A percentile compares a stretch with the other conserved stretches of the same genome.
Conservation (phyloP, 2,113 vertebrate genomes). For the Ellobius talpinus region DNA sequence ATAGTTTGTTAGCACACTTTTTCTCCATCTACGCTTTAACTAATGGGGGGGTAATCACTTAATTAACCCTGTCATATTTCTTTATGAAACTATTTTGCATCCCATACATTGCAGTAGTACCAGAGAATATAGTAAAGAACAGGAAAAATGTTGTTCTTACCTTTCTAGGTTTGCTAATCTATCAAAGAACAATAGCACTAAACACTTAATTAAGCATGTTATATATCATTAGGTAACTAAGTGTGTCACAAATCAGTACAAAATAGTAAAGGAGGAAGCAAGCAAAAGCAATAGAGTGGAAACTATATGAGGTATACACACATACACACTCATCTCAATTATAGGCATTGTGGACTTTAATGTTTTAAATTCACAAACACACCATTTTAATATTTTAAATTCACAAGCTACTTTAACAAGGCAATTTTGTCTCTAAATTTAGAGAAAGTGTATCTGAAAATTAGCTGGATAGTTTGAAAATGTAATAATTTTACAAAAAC, state of each 20-base stretch:
- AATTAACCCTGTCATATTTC: neutral
- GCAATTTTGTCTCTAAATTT: neutral
- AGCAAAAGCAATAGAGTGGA: neutral
- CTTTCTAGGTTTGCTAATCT: constrained; percentile 70
- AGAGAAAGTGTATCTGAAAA: neutral
- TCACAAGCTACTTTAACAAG: neutral
- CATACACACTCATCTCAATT: neutral
- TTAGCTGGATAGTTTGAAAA: neutral
- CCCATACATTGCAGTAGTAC: neutral
- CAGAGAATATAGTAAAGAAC: neutral
- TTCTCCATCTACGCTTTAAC: neutral
- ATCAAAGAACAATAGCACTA: constrained; percentile 49
- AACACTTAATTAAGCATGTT: constrained; percentile 60
- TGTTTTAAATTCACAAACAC: neutral
- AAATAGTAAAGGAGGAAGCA: neutral
- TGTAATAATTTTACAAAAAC: neutral
- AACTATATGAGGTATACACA: neutral
- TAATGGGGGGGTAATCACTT: neutral
- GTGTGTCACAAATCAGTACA: constrained; percentile 45
- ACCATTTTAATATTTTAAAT: neutral
- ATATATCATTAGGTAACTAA: constrained; percentile 57
- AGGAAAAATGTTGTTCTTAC: constrained; percentile 30
- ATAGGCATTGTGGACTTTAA: neutral
- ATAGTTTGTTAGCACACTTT: neutral
- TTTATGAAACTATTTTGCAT: neutral